A percentile compares a stretch with the other conserved stretches of the same genome.
Evolutionary conservation across 2,797 vertebrate genomes (phyloP).

Genomic region (Molossus molossus): DNA sequence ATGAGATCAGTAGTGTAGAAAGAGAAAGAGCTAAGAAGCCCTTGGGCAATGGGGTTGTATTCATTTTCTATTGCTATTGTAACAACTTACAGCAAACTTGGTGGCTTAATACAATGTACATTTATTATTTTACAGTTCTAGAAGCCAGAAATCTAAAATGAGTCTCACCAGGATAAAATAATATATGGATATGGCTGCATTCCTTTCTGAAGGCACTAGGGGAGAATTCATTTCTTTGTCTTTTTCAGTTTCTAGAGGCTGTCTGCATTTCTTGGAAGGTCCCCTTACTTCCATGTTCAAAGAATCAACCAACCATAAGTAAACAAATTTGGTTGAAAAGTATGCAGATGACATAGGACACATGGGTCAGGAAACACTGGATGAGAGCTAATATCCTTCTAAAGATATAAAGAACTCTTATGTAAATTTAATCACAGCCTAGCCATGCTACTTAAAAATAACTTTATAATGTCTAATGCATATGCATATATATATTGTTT

Average conservation of each 20-base stretch:
- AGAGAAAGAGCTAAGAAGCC: neutral
- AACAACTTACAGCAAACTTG: constrained; percentile 22
- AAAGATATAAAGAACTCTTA: constrained; percentile 50
- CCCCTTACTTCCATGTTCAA: neutral
- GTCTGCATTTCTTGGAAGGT: neutral
- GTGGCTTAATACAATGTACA: neutral
- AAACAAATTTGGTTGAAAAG: neutral
- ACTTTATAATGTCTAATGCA: constrained; percentile 50
- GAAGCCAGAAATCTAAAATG: constrained; percentile 30
- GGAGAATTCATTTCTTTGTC: constrained; percentile 34
- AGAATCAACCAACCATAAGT: neutral
- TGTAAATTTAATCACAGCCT: constrained; percentile 28
- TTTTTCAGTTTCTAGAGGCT: constrained; percentile 32
- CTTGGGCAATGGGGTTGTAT: neutral
- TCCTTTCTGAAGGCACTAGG: neutral
- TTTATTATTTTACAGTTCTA: neutral
- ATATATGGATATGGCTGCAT: neutral
- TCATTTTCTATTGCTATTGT: neutral
- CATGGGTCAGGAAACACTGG: neutral
- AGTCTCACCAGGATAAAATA: neutral
- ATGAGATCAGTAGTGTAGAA: constrained; percentile 5
- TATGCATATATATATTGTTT: constrained; percentile 30
- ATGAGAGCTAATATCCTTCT: neutral
- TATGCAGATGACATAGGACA: neutral
- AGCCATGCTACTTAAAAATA: constrained; percentile 43